Base-by-base conservation (phyloP, 2,888 invertebrate genomes). In the Ornithoptera priamus region DNA sequence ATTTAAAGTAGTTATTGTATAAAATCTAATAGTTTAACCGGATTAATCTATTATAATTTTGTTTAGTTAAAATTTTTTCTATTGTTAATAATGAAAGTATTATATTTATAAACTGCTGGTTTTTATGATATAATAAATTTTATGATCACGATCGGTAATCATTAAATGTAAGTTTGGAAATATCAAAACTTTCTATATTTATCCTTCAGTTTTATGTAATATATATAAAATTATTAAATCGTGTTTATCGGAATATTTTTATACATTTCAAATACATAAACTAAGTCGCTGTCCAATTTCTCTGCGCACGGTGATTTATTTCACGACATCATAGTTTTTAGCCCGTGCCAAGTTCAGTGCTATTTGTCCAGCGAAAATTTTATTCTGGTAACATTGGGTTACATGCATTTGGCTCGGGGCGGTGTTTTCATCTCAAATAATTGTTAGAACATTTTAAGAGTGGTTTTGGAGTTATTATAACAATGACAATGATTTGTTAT, bases 291-390 rank as follows among this genome's bases (percentile, higher is more conserved):
- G 70, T 70, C 67, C 64, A 67, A 65, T 70, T 70, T 70, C 64
- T 65, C 64, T 60, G 70, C 64, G 67, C 60, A 36, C 42, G 64
- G 60, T 67, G 70, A 70, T 70, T 70, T 70, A 70, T 67, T 67
- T 64, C 46, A 63, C 70, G 56, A 70, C 67, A 67, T 61, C 67
- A 61, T 67, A 70, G 70, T 70, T 67, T 60, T 72, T 39, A 72
- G 58, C 65, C 68, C 66, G 72, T 73, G 76, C 75, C 74, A 76
- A 76, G 72, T 74, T 73, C 72, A 74, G 72, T 74, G 75, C 72
- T 72, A 72, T 73, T 75, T 74, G 74, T 76, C 75, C 68, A 58
- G 64, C 69, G 68, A 72, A 75, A 73, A 75, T 67, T 67, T 71
- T 71, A 70, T 72, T 67, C 72, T 73, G 70, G 75, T 74, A 74